These are phyloP conservation scores for Platichthys stellatus DNA, from an alignment of 2,113 vertebrate species.

Conservation along the genomic window DNA sequence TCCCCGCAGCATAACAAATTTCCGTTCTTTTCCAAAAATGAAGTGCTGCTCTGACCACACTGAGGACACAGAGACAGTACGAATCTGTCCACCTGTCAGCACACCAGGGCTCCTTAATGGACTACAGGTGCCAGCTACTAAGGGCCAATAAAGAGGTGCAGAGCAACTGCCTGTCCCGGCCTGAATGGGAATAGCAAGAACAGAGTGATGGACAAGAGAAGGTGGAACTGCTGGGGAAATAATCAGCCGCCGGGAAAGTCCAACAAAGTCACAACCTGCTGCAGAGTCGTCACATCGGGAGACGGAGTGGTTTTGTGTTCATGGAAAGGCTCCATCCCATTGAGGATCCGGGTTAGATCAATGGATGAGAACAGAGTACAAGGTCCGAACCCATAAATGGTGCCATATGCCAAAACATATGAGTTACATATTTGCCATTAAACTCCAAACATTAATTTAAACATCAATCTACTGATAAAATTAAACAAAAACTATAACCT, in stretches of 20 bases:
- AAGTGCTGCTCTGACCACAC: conserved; percentile 28
- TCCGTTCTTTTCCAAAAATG: conserved; percentile 34
- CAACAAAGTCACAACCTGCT: conserved; percentile 53
- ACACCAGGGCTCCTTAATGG: conserved; percentile 38
- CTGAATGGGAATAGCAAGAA: conserved; percentile 37
- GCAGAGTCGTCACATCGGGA: conserved; percentile 40
- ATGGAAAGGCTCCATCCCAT: background rate
- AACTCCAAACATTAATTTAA: too few species aligned
- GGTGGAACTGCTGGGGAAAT: conserved; percentile 53
- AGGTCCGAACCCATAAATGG: too few species aligned
- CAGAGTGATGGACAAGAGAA: conserved; percentile 26
- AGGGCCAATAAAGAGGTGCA: conserved; percentile 66
- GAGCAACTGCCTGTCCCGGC: conserved; percentile 64
- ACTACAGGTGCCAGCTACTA: conserved; percentile 71
- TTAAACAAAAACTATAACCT: too few species aligned
- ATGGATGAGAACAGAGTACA: background rate
- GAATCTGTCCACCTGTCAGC: conserved; percentile 44
- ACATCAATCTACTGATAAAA: too few species aligned
- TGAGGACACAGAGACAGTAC: conserved; percentile 30
- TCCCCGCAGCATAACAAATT: conserved; percentile 41
- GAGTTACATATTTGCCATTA: too few species aligned
- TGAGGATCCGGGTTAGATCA: too few species aligned
- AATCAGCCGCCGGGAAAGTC: conserved; percentile 53
- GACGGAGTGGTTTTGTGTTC: background rate
- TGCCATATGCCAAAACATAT: too few species aligned